Conservation (phyloP, 2,797 vertebrate species). For the Urocyon cinereoargenteus region DNA sequence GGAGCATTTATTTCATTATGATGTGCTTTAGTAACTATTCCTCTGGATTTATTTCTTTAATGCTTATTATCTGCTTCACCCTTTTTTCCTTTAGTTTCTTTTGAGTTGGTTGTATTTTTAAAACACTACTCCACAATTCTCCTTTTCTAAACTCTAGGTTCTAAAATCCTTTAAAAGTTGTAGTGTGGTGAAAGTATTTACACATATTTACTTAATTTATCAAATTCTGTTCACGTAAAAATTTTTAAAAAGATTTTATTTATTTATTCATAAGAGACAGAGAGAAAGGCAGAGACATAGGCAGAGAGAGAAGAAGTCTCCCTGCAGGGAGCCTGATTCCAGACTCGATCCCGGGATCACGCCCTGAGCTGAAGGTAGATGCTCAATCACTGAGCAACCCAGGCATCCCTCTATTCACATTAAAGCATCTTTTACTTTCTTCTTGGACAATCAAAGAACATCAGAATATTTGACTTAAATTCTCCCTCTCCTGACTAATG, state of each 20-base stretch:
- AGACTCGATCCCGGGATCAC: too few species aligned
- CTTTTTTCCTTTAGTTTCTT: neutral
- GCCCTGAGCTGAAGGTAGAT: too few species aligned
- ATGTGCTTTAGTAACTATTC: neutral
- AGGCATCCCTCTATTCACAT: neutral
- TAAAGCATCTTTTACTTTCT: neutral
- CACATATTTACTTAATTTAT: neutral
- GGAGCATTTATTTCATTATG: neutral
- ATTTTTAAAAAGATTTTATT: too few species aligned
- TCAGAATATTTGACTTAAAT: neutral
- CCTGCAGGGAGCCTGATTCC: too few species aligned
- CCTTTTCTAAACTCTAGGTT: neutral
- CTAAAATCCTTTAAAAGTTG: neutral
- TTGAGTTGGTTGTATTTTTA: neutral
- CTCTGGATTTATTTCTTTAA: neutral
- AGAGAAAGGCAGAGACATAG: too few species aligned
- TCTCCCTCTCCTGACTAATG: neutral
- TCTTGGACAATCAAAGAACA: neutral
- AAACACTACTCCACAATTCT: neutral
- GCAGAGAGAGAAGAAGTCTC: too few species aligned
- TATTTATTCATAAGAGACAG: too few species aligned
- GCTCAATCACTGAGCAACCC: too few species aligned
- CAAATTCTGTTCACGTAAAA: neutral
- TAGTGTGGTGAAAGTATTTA: neutral
- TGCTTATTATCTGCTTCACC: neutral